Percentiles rank a stretch among this genome's conserved stretches.
Conservation (phyloP, 2,113 vertebrate genomes). For the Ceratotherium simum region DNA sequence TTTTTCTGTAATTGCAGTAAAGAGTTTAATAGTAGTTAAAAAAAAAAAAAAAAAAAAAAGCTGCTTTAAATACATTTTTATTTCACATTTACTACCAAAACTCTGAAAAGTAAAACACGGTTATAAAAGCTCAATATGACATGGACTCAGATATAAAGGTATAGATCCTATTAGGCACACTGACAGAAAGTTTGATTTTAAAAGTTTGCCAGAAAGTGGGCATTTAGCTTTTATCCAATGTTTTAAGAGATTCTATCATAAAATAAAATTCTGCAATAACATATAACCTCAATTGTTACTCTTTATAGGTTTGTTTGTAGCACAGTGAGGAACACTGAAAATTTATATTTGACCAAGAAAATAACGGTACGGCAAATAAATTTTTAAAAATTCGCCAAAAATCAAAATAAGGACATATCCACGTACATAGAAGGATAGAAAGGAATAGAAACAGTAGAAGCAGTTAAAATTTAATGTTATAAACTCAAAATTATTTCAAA, state of each 20-base stretch:
- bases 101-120: not conserved
- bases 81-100: constrained; percentile 56
- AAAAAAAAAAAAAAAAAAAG: not conserved
- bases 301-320: not conserved
- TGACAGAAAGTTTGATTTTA: constrained; percentile 26
- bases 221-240: not conserved
- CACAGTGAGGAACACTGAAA: not conserved
- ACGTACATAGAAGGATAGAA: constrained; percentile 21
- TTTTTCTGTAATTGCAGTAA: not conserved
- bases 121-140: constrained; percentile 9
- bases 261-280: constrained; percentile 11
- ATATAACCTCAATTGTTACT: not conserved
- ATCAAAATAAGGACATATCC: not conserved
- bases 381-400: not conserved
- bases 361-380: not conserved
- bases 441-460: not conserved
- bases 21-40: not conserved
- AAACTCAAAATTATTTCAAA: not conserved
- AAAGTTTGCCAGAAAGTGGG: not conserved
- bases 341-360: constrained; percentile 10
- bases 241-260: not conserved
- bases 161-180: not conserved
- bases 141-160: not conserved
- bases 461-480: not conserved
- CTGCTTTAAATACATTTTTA: not conserved